Base-by-base conservation (phyloP, 2,113 vertebrate species). In the Elephantulus edwardii region DNA sequence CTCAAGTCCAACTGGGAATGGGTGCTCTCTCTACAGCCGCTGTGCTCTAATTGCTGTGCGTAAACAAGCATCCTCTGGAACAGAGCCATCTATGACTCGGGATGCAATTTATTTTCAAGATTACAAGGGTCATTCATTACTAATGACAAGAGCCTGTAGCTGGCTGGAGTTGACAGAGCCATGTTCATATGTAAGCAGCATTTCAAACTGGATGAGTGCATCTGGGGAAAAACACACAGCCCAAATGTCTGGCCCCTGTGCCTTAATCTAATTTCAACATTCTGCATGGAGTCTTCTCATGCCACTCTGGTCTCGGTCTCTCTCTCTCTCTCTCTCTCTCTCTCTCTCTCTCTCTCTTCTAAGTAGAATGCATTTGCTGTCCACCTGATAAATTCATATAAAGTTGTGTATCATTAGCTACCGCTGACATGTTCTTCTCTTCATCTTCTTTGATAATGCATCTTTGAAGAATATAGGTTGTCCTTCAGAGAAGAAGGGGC, bases 11-110 rank as follows among this genome's bases (percentile, higher is more conserved):
- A n/a, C 78, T 87, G 82, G 82, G 88, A 64, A 11, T n/a, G 48
- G 28, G 20, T 60, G 78, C 64, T 52, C 78, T 85, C 44, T 72
- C n/a, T 56, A 35, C 12, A 91, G 46, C 83, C 90, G 88, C 89
- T 93, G 93, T 86, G 22, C 44, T 90, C 58, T 95, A 90, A 95
- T 88, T 93, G 80, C 83, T 79, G 52, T 60, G 77, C 2, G 19
- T 90, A 95, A 95, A 91, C 93, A 94, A 93, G 93, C 76, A 90
- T 93, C 58, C 9, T 83, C 76, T 94, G 95, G 83, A 91, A 83
- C 75, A 52, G n/a, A 91, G 91, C 92, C 88, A 90, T 42, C 30
- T 58, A 74, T 77, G 74, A 58, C 13, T 88, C 78, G 76, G 83
- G 88, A 71, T 86, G 60, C 64, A 91, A 83, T 91, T 93, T 48